These are phyloP conservation scores for Platynereis dumerilii DNA, from an alignment of 2,888 invertebrate genomes.

Conservation along the genomic window DNA sequence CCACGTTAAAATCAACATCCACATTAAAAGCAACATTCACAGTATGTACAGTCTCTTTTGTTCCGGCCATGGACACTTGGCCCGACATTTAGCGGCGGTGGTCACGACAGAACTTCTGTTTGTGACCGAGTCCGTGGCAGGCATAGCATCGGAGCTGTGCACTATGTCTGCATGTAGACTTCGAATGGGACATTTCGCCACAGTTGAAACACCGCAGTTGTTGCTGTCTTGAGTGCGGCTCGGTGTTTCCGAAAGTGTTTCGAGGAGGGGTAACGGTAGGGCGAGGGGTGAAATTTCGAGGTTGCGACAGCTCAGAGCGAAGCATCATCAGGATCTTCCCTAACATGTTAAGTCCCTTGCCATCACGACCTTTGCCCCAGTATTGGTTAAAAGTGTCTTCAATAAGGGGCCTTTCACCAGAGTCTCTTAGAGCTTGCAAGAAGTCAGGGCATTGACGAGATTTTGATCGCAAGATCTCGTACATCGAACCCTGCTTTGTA, in stretches of 20 bases:
- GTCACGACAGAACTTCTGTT: constrained; percentile 2
- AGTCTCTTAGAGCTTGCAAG: neutral
- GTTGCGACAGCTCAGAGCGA: neutral
- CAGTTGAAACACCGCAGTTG: neutral
- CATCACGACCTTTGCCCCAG: neutral
- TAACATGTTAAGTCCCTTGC: neutral
- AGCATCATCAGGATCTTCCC: neutral
- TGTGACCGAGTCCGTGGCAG: no score
- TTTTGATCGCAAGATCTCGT: neutral
- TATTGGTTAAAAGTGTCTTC: neutral
- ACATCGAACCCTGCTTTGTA: neutral
- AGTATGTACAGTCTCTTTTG: no score
- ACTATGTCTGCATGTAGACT: neutral
- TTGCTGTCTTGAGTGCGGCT: neutral
- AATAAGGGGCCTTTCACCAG: neutral
- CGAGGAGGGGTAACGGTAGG: neutral
- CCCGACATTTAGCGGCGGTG: neutral
- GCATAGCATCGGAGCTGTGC: neutral
- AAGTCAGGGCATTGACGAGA: neutral
- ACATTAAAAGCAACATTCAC: no score
- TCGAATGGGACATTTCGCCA: neutral
- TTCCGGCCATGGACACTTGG: neutral
- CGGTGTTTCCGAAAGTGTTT: neutral
- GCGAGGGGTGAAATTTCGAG: neutral
- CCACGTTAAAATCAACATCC: no score